Percentiles rank a stretch among this genome's conserved stretches.
These are phyloP conservation scores for Sarcophilus harrisii DNA, from an alignment of 2,797 vertebrate species.

Conservation along the genomic window DNA sequence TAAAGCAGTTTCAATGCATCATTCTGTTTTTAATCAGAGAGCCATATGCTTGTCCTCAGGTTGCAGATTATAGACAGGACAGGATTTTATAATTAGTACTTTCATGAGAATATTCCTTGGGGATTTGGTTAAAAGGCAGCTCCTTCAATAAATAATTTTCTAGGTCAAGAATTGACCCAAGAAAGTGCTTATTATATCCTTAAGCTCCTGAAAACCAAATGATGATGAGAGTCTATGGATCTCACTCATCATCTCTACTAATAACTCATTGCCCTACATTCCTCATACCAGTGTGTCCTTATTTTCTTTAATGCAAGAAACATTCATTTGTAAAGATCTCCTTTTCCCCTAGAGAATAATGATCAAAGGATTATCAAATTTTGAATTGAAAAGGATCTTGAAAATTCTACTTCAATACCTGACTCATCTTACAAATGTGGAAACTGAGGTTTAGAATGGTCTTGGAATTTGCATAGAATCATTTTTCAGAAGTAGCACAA, in stretches of 20 bases:
- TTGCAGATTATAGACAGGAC: conserved; percentile 59
- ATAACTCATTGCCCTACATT: neutral
- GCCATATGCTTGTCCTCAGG: conserved; percentile 42
- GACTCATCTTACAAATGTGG: neutral
- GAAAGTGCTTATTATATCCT: neutral
- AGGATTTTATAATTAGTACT: conserved; percentile 49
- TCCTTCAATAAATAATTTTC: conserved; percentile 32
- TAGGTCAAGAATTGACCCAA: conserved; percentile 40
- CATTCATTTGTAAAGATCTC: neutral
- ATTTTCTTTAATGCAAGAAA: neutral
- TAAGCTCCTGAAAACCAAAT: neutral
- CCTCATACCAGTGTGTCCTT: neutral
- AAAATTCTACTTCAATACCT: neutral
- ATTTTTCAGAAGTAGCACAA: neutral
- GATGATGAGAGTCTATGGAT: neutral
- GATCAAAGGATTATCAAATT: neutral
- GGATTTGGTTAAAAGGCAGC: conserved; percentile 21
- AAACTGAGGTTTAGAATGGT: neutral
- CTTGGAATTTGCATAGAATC: neutral
- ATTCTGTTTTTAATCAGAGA: conserved; percentile 10
- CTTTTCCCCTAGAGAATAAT: neutral
- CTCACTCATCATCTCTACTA: neutral
- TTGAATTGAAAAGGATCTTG: neutral
- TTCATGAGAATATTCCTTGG: conserved; percentile 47
- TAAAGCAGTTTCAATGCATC: neutral